Evolutionary conservation across 2,113 vertebrate genomes (phyloP), one percentile per base, ranked within the genome.

Genomic region (Leptosomus discolor): DNA sequence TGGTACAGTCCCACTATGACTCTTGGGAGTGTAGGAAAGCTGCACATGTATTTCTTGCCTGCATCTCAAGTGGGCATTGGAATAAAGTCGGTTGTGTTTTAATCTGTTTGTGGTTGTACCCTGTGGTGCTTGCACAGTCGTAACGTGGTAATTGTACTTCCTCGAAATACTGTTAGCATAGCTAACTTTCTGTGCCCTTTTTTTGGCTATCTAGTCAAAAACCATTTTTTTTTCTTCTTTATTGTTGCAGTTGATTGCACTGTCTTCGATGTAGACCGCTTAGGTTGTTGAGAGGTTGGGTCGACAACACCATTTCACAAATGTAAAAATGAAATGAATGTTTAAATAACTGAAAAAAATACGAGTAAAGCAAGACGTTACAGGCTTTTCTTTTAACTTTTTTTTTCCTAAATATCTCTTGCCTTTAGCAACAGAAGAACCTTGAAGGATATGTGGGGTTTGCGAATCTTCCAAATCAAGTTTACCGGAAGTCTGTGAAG

Each of bases 401-500:
- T 50, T 8, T 36, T 37, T 8, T 8, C 16, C 19, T 29, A 4
- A 77, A 50, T 75, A n/a, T 85, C 20, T 95, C 36, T 80, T 96
- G 22, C 17, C 41, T 88, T n/a, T 97, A 99, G 99, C 99, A 99
- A 98, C 99, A 99, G 98, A 99, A 99, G 98, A 99, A 99, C 97
- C 99, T 99, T 98, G 99, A 99, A 98, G 99, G 99, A 98, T 99
- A 99, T 95, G 99, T 99, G 97, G 99, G 99, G 97, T 99, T 99
- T 98, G 99, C 99, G 93, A 99, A 99, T 98, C 99, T 99, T 85
- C 99, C 99, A 68, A 99, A 99, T 98, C 99, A 99, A 99, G 99
- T 99, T 75, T 99, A 99, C 97, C 98, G 99, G 94, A 99, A 99
- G 98, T 99, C 99, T 63, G 99, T 99, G 89, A 99, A 99, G 98